Percentiles rank a stretch among this genome's conserved stretches.
Evolutionary conservation across 37 sponge, comb jelly and placozoan genomes (phyloP).

Genomic region (Theonella swinhoei): DNA sequence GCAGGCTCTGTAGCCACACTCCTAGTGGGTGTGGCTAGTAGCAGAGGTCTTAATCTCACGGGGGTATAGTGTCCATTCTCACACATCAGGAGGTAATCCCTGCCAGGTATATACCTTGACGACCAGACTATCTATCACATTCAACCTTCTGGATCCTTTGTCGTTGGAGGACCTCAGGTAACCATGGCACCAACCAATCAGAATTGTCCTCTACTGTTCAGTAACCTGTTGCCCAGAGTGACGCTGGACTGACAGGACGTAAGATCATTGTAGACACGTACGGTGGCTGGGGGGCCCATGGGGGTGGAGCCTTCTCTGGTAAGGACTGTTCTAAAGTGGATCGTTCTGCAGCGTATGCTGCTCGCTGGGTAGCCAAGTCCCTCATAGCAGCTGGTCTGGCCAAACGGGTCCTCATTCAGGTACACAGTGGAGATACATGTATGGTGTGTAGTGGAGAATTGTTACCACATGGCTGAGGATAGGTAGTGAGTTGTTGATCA

Average conservation of each 20-base stretch:
- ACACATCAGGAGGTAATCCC: constrained; percentile 76
- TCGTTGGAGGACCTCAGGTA: constrained; percentile 95
- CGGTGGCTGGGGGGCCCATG: constrained; percentile 99
- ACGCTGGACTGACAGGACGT: constrained; percentile 98
- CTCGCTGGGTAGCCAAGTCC: constrained; percentile 97
- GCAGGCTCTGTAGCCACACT: background rate
- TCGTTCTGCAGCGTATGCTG: constrained; percentile 94
- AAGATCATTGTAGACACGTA: constrained; percentile 99
- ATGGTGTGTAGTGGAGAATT: no score
- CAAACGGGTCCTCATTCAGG: constrained; percentile 92
- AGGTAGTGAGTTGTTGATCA: no score
- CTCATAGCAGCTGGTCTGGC: constrained; percentile 91
- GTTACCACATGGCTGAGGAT: no score
- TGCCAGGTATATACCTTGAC: constrained; percentile 87
- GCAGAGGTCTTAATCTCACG: background rate
- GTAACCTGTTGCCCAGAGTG: constrained; percentile 56
- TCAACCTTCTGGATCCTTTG: constrained; percentile 95
- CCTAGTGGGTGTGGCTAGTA: background rate
- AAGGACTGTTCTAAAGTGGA: constrained; percentile 98
- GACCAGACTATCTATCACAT: constrained; percentile 91
- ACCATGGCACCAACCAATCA: background rate
- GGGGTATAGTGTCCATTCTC: background rate
- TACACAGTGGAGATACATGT: no score
- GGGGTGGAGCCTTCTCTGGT: constrained; percentile 99
- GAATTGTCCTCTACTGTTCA: background rate